These are phyloP conservation scores for Adrianichthys oophorus DNA, from an alignment of 2,797 vertebrate species.

Conservation along the genomic window DNA sequence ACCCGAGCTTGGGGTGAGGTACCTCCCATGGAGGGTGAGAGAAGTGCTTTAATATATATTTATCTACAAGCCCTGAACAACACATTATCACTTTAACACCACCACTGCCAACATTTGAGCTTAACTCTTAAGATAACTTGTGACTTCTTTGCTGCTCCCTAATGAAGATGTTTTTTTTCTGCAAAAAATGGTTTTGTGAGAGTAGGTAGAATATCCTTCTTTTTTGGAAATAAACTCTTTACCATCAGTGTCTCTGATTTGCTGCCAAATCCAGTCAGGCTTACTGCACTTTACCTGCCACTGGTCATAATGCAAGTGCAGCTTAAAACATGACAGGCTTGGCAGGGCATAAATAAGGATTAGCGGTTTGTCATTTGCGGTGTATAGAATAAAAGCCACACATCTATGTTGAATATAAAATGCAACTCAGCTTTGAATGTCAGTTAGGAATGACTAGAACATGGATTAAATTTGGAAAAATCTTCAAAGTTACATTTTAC, in stretches of 20 bases:
- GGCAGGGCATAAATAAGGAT: slow-evolving; percentile 74
- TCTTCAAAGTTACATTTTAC: slow-evolving; percentile 64
- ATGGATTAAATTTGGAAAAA: slow-evolving; percentile 65
- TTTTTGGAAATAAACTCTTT: slow-evolving; percentile 44
- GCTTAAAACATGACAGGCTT: slow-evolving; percentile 69
- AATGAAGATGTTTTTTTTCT: slow-evolving; percentile 9
- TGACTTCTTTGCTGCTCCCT: slow-evolving; percentile 6
- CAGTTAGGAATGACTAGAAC: slow-evolving; percentile 48
- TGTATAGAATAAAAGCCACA: slow-evolving; percentile 64
- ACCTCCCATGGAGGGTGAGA: no score
- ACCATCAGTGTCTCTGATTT: slow-evolving; percentile 45
- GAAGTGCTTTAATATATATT: no score
- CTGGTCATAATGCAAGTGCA: slow-evolving; percentile 63
- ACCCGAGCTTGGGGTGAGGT: no score
- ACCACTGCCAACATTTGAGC: neutral
- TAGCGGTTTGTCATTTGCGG: slow-evolving; percentile 68
- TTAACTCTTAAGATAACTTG: slow-evolving; percentile 9
- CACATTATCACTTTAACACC: neutral
- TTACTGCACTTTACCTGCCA: slow-evolving; percentile 78
- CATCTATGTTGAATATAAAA: slow-evolving; percentile 63
- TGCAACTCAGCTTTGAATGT: slow-evolving; percentile 69
- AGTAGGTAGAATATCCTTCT: slow-evolving; percentile 38
- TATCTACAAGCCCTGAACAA: no score
- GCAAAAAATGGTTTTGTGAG: slow-evolving; percentile 13
- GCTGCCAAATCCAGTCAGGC: slow-evolving; percentile 73